Evolutionary conservation across 2,797 vertebrate species (phyloP), one percentile per base, ranked within the genome.

Genomic region (Lepus oiostolus): DNA sequence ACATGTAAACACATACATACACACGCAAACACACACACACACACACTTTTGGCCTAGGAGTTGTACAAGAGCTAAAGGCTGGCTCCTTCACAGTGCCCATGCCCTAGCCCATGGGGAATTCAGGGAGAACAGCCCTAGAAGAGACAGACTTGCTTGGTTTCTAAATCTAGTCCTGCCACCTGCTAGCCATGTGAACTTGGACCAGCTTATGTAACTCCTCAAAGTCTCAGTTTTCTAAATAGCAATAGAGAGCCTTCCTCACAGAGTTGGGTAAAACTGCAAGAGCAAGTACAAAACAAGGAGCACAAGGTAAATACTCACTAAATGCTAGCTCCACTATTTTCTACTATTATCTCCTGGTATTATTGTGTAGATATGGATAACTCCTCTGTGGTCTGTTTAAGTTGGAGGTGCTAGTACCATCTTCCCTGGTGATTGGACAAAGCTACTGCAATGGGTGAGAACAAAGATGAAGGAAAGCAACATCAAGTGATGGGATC

Each of bases 161-260:
- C 42, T 75, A 87, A 68, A 54, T 54, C 70, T 88, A 21, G 32
- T 32, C 86, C 63, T 94, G 63, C 17, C 42, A 21, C 50, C 82
- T 81, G 63, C 32, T 74, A 47, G 58, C 60, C 28, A 14, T 32
- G 24, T 94, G 86, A 93, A 62, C 42, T 71, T 90, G 77, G 58
- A 93, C 60, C 52, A 65, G 8, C 9, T 54, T 93, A 85, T 6
- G 28, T 71, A 85, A 91, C 17, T 79, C 52, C 11, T 30, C 17
- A 22, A 70, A 75, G 19, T 80, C 67, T 94, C 79, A 14, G n/a
- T 85, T 90, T 93, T 88, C 88, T 88, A 68, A 84, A 80, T 17
- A 75, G 13, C 71, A 32, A 81, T 90, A 68, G 7, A 91, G 50
- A 32, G n/a, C 68, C n/a, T 81, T 32, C 30, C 42, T 84, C 38